Conservation (phyloP, 2,797 vertebrate species). For the Leontopithecus rosalia region DNA sequence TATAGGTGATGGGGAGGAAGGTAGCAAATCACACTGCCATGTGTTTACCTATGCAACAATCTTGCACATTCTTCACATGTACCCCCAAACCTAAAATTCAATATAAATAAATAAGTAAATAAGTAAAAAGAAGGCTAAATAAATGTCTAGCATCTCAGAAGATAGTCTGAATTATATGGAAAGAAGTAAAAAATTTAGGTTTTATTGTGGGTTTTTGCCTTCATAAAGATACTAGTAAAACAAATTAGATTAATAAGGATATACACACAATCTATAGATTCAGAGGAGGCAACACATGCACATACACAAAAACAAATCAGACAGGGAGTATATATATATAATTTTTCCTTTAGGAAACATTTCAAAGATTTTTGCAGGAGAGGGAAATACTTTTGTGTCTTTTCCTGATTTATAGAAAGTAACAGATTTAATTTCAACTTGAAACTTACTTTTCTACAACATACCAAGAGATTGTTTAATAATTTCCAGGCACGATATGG, state of each 20-base stretch:
- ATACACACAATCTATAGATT: background rate
- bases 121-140: background rate
- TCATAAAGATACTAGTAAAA: background rate
- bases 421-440: slow-evolving; percentile 39
- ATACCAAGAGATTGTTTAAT: background rate
- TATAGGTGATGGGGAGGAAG: too few species aligned
- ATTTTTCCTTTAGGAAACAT: background rate
- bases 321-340: background rate
- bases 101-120: too few species aligned
- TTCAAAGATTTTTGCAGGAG: background rate
- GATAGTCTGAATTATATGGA: background rate
- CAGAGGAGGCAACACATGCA: background rate
- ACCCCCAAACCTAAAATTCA: too few species aligned
- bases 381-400: background rate
- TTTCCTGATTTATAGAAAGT: slow-evolving; percentile 21
- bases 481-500: background rate
- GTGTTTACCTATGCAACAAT: too few species aligned
- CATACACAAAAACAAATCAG: background rate
- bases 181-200: background rate
- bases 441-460: background rate
- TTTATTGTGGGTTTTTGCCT: background rate
- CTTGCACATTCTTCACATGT: too few species aligned
- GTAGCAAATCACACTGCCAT: too few species aligned
- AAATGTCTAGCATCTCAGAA: background rate
- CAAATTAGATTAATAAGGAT: background rate